Percentiles rank a stretch among this genome's conserved stretches.
These are phyloP conservation scores for Aplysina aerophoba DNA, from an alignment of 37 sponge, comb jelly and placozoan species.

Conservation along the genomic window DNA sequence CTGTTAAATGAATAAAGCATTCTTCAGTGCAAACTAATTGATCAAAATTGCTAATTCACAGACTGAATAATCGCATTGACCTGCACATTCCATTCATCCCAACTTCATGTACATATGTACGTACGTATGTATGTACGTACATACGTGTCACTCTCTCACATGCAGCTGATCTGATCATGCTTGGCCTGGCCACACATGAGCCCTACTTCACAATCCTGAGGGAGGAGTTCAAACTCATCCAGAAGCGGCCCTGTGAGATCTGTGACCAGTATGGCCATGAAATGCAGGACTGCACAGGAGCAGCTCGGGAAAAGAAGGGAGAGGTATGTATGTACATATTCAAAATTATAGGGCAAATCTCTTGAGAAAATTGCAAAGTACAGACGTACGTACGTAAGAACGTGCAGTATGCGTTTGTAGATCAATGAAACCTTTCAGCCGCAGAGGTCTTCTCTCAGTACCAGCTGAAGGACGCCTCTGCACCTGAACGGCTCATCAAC, in stretches of 20 bases:
- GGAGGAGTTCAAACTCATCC: constrained; percentile 92
- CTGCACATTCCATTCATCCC: neutral
- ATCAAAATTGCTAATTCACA: too few species aligned
- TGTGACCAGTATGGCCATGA: constrained; percentile 92
- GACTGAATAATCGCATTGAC: too few species aligned
- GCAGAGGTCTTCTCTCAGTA: too few species aligned
- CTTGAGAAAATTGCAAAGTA: too few species aligned
- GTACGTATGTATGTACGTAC: neutral
- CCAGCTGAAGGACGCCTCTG: too few species aligned
- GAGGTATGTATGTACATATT: constrained; percentile 40
- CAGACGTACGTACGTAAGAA: too few species aligned
- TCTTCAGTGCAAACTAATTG: too few species aligned
- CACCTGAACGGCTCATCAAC: too few species aligned
- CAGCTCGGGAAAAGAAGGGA: constrained; percentile 72
- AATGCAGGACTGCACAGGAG: constrained; percentile 90
- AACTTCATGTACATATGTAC: too few species aligned
- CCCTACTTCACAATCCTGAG: constrained; percentile 98
- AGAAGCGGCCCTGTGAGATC: constrained; percentile 87
- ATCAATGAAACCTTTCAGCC: too few species aligned
- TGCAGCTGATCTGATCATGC: constrained; percentile 96
- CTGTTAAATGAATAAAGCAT: neutral
- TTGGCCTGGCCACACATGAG: constrained; percentile 99
- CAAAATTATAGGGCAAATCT: neutral
- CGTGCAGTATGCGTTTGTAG: too few species aligned
- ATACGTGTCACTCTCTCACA: neutral